Evolutionary conservation across 2,113 vertebrate species (phyloP).

Genomic region (Leiothrix lutea): DNA sequence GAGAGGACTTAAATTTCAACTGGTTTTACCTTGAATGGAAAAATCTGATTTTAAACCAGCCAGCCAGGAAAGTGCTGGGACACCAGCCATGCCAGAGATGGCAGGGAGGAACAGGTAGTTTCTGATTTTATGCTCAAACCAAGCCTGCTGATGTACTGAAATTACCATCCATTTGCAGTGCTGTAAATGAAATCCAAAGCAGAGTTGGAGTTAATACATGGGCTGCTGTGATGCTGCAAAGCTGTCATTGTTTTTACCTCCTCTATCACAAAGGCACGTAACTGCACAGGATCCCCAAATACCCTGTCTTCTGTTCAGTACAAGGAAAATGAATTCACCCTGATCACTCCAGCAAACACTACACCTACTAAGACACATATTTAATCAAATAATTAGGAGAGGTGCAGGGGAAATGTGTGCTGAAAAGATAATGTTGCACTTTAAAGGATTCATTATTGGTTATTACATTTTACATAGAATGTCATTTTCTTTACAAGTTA

Average conservation of each 20-base stretch:
- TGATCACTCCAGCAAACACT: slow-evolving; percentile 50
- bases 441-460: slow-evolving; percentile 20
- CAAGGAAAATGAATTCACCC: slow-evolving; percentile 47
- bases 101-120: neutral
- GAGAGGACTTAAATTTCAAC: neutral
- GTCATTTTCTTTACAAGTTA: slow-evolving; percentile 39
- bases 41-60: neutral
- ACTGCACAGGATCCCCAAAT: neutral
- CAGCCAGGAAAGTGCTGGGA: neutral
- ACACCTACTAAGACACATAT: neutral
- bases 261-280: neutral
- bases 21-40: neutral
- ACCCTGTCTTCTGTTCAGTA: slow-evolving; percentile 2
- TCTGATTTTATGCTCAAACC: neutral
- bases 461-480: slow-evolving; percentile 46
- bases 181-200: neutral
- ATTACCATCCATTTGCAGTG: neutral
- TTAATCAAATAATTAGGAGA: slow-evolving; percentile 43
- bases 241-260: neutral
- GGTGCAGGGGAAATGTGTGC: slow-evolving; percentile 44
- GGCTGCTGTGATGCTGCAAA: neutral
- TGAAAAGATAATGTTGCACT: slow-evolving; percentile 60
- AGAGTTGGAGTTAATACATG: neutral
- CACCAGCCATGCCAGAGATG: neutral
- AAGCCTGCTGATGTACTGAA: neutral